Evolutionary conservation across 2,113 vertebrate species (phyloP).

Genomic region (Rousettus leschenaultii): DNA sequence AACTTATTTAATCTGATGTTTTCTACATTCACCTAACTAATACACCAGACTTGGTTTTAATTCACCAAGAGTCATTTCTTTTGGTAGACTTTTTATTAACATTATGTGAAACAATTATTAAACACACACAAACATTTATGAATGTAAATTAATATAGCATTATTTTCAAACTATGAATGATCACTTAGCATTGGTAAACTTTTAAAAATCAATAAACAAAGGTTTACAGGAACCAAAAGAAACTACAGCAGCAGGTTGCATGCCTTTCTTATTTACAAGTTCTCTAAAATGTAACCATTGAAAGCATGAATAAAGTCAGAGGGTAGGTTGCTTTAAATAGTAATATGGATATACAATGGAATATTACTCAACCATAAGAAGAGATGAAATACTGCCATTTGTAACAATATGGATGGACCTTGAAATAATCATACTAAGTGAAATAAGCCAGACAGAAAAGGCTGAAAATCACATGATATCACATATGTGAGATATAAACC

Average conservation of each 20-base stretch:
- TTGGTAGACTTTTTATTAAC: not conserved
- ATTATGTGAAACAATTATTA: not conserved
- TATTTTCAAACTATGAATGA: slow-evolving; percentile 20
- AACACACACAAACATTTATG: not conserved
- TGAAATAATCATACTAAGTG: no score
- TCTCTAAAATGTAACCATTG: not conserved
- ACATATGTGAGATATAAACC: no score
- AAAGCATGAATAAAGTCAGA: not conserved
- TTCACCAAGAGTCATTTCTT: slow-evolving; percentile 1
- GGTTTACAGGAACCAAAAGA: not conserved
- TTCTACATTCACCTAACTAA: slow-evolving; percentile 8
- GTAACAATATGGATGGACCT: no score
- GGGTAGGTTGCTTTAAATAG: not conserved
- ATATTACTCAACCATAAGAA: no score
- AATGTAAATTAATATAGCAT: not conserved
- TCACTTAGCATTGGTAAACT: not conserved
- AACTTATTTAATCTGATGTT: slow-evolving; percentile 5
- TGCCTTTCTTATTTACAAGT: not conserved
- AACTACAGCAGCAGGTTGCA: not conserved
- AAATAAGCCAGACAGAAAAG: no score
- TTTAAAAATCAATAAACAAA: not conserved
- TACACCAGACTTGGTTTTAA: not conserved
- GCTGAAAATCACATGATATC: no score
- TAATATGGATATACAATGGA: not conserved
- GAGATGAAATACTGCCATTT: no score